Conservation (phyloP, 1,140 invertebrate genomes). For the Neodiprion lecontei region DNA sequence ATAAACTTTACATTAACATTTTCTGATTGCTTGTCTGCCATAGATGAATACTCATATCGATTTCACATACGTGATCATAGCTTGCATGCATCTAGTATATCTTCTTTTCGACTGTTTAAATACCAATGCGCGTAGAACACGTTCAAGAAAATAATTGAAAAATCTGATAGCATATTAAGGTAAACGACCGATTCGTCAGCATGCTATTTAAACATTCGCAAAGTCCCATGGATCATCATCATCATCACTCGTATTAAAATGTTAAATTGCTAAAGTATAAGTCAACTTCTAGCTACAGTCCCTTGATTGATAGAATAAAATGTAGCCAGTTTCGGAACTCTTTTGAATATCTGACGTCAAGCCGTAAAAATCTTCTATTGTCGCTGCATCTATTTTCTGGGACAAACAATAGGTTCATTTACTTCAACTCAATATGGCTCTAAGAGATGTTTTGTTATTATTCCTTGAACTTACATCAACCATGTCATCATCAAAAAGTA, state of each 20-base stretch:
- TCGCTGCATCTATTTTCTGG: conserved; percentile 97
- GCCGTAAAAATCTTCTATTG: conserved; percentile 99
- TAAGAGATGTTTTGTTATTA: conserved; percentile 5
- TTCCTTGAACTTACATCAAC: conserved; percentile 86
- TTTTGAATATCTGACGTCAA: conserved; percentile 98
- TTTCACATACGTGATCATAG: conserved; percentile 21
- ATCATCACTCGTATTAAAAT: conserved; percentile 32
- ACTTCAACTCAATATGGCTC: conserved; percentile 17
- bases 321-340: conserved; percentile 99
- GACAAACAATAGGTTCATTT: conserved; percentile 49
- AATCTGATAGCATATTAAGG: background rate
- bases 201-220: conserved; percentile 33
- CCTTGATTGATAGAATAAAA: conserved; percentile 98
- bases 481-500: conserved; percentile 99
- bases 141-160: background rate
- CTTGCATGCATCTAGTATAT: background rate
- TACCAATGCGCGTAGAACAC: background rate
- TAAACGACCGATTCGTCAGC: conserved; percentile 28
- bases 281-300: conserved; percentile 66
- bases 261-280: conserved; percentile 34
- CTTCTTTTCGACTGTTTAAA: background rate
- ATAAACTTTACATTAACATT: conserved; percentile 39
- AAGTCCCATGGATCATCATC: conserved; percentile 28
- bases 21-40: conserved; percentile 20
- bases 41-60: conserved; percentile 18